These are phyloP conservation scores for Paraescarpia echinospica DNA, from an alignment of 1,140 invertebrate genomes.

Conservation along the genomic window DNA sequence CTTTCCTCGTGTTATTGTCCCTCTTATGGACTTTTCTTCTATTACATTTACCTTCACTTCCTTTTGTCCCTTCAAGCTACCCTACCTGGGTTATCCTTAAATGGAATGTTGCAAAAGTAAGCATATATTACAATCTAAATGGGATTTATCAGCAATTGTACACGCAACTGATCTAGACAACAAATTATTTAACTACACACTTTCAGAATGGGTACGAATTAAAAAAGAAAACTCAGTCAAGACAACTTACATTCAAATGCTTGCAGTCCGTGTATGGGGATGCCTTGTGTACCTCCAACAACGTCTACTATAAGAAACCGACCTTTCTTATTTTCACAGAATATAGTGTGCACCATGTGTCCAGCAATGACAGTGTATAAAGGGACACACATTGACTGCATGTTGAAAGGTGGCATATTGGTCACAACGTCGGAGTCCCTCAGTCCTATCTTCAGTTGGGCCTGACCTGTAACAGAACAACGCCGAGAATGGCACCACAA, in stretches of 20 bases:
- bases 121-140: too few relatives aligned
- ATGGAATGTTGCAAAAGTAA: too few relatives aligned
- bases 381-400: background rate
- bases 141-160: background rate
- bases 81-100: too few relatives aligned
- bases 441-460: background rate
- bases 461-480: background rate
- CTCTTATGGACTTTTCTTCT: too few relatives aligned
- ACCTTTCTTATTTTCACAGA: background rate
- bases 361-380: background rate
- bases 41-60: too few relatives aligned
- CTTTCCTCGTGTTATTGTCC: too few relatives aligned
- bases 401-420: background rate
- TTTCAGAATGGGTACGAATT: background rate
- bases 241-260: background rate
- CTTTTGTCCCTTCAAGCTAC: too few relatives aligned
- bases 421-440: background rate
- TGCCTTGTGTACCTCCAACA: background rate
- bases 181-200: background rate
- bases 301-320: background rate
- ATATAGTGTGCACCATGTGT: background rate
- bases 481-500: background rate
- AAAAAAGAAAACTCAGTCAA: background rate
- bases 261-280: background rate
- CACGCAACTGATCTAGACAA: background rate